phyloP scores from a whole-genome alignment of 2,888 invertebrate species.

The Drosophila nr. fundita region DNA sequence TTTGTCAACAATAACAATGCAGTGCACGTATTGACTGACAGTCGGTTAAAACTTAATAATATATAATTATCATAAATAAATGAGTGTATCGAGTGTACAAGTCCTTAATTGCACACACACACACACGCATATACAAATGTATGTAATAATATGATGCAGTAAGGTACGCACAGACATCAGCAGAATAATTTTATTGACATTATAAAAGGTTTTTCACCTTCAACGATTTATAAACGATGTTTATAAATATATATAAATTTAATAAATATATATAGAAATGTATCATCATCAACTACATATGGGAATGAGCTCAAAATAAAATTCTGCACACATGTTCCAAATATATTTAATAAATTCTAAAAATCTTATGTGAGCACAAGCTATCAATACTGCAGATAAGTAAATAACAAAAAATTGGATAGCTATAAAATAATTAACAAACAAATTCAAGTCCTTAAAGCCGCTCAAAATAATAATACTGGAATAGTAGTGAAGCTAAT shows the following conservation, averaged over 20 bases:
- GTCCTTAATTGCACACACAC: constrained; percentile 11
- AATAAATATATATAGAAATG: not conserved
- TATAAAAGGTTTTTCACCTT: not conserved
- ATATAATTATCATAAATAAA: constrained; percentile 19
- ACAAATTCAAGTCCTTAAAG: not conserved
- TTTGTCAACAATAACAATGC: constrained; percentile 11
- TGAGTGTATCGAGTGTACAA: constrained; percentile 15
- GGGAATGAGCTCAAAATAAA: not conserved
- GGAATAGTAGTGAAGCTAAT: not conserved
- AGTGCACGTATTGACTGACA: not conserved
- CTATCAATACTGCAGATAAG: not conserved
- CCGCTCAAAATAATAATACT: not conserved
- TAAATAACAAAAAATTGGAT: not conserved
- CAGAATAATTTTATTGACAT: not conserved
- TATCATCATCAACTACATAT: not conserved
- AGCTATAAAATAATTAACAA: not conserved
- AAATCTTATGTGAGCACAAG: not conserved
- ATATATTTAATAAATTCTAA: not conserved
- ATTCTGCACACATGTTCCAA: not conserved
- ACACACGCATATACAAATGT: not conserved
- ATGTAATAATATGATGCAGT: not conserved
- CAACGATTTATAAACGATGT: not conserved
- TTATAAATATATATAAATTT: not conserved
- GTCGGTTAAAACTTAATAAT: constrained; percentile 8
- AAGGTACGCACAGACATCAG: not conserved